These are phyloP conservation scores for Leptinotarsa peninsularis DNA, from an alignment of 2,888 invertebrate genomes.

Conservation along the genomic window DNA sequence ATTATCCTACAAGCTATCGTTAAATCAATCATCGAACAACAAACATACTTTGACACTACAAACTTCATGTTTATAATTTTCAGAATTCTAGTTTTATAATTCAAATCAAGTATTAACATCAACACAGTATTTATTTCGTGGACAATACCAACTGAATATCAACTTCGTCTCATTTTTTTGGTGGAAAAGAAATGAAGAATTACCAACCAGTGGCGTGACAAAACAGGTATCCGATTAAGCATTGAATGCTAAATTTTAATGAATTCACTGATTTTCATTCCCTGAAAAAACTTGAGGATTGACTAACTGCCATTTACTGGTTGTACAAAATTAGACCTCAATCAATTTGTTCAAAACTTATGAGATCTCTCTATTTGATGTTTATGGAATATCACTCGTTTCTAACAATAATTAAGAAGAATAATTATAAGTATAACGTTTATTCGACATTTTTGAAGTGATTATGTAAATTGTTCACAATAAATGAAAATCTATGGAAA, in stretches of 20 bases:
- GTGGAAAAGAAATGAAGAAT: neutral
- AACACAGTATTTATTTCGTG: neutral
- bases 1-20: slow-evolving; percentile 31
- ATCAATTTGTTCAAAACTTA: too few species aligned
- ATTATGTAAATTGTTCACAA: too few species aligned
- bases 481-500: too few species aligned
- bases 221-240: neutral
- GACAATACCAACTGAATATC: neutral
- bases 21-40: slow-evolving; percentile 29
- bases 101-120: neutral
- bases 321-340: too few species aligned
- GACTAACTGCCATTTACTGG: too few species aligned
- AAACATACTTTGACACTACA: slow-evolving; percentile 26
- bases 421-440: too few species aligned
- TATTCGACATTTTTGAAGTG: too few species aligned
- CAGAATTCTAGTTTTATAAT: neutral
- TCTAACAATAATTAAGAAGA: too few species aligned
- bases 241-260: neutral
- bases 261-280: too few species aligned
- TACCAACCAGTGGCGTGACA: neutral
- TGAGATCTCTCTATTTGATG: too few species aligned
- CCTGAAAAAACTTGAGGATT: too few species aligned
- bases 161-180: neutral
- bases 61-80: neutral
- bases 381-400: too few species aligned